Evolutionary conservation across 1,140 invertebrate species (phyloP).

Genomic region (Bombus ignitus): DNA sequence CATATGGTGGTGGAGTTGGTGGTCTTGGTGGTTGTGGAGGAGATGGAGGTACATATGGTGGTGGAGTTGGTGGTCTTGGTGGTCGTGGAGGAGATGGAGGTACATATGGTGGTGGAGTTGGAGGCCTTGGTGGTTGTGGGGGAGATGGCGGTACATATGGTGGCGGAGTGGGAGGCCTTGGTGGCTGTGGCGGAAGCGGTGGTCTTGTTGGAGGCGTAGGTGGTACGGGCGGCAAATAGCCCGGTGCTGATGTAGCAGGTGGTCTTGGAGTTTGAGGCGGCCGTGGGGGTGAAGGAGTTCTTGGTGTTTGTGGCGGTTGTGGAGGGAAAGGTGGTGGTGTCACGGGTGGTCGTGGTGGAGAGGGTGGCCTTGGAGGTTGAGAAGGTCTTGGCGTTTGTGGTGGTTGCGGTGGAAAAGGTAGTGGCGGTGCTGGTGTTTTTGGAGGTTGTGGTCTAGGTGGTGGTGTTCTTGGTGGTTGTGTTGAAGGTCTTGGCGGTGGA

Average conservation of each 20-base stretch:
- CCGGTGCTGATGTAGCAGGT: slow-evolving; percentile 29
- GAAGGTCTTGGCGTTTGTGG: slow-evolving; percentile 30
- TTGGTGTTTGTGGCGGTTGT: neutral
- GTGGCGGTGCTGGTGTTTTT: slow-evolving; percentile 14
- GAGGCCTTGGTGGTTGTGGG: neutral
- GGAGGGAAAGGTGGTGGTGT: neutral
- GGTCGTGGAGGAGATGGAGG: neutral
- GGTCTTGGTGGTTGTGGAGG: slow-evolving; percentile 11
- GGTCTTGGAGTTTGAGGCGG: slow-evolving; percentile 30
- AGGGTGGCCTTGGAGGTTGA: slow-evolving; percentile 72
- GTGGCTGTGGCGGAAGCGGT: slow-evolving; percentile 60
- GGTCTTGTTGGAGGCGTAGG: slow-evolving; percentile 28
- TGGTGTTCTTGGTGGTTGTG: slow-evolving; percentile 14
- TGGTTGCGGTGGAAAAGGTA: slow-evolving; percentile 60
- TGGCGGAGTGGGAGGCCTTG: slow-evolving; percentile 64
- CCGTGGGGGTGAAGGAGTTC: slow-evolving; percentile 54
- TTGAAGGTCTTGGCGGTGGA: slow-evolving; percentile 5
- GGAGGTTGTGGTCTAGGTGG: neutral
- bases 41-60: slow-evolving; percentile 31
- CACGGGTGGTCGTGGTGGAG: slow-evolving; percentile 24
- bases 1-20: slow-evolving; percentile 41
- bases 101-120: slow-evolving; percentile 48
- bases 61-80: neutral
- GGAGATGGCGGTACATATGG: slow-evolving; percentile 44
- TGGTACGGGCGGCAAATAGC: neutral